Evolutionary conservation across 2,113 vertebrate species (phyloP), one percentile per base, ranked within the genome.

Genomic region (Orthonyx spaldingii): DNA sequence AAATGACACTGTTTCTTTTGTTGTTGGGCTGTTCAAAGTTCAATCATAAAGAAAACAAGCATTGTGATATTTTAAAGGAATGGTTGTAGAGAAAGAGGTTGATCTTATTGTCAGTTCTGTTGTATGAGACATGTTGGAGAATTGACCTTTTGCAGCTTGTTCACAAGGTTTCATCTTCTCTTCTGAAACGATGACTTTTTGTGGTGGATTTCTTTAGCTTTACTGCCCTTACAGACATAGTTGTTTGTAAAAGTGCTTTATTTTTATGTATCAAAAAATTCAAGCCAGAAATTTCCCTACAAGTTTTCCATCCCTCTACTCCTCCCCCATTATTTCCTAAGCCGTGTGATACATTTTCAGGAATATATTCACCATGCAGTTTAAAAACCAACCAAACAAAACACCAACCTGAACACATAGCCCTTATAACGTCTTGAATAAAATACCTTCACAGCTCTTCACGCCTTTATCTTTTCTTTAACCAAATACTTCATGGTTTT

Each of bases 401-500:
- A 60, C 1, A 7, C 20, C 46, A n/a, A 11, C 7, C 32, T 66
- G n/a, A 79, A 53, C 27, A 16, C 3, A 5, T 13, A 30, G 33
- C 7, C 26, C 13, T 4, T 44, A 11, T 44, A 60, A 52, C 9
- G 7, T 44, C 78, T 13, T 87, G 71, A 79, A 95, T 75, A 95
- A 97, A 88, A 19, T 39, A 69, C 20, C 68, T 84, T 93, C 42
- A 18, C 33, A 39, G 22, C 30, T 75, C 24, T 50, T 64, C 27
- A 35, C 0, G 1, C 10, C 16, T 89, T 50, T 57, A 33, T 69
- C 91, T 89, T 84, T 85, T 74, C 32, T 90, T 92, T 79, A 87
- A 74, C 66, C 27, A 22, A 41, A 7, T 89, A 64, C 60, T 90
- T 92, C 17, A 10, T 87, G 46, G 27, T 75, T 97, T 98, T 97